phyloP scores from a whole-genome alignment of 1,140 invertebrate genomes.

The Drosophila sturtevanti region DNA sequence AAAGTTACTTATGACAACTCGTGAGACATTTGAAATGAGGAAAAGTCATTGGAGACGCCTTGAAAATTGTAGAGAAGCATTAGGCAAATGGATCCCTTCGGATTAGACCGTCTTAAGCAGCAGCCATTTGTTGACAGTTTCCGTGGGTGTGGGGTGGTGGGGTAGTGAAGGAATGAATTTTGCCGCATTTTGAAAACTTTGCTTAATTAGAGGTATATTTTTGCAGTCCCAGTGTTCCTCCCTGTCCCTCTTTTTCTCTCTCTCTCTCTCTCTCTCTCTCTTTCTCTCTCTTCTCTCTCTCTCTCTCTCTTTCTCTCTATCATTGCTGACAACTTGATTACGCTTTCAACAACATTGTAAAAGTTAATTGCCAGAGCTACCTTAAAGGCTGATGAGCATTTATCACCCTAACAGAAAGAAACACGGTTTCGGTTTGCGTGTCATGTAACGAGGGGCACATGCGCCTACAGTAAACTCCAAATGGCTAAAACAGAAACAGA shows the following conservation, averaged over 20 bases:
- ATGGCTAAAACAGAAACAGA: conserved; percentile 27
- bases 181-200: conserved; percentile 47
- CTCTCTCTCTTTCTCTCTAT: conserved; percentile 17
- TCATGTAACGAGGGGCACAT: conserved; percentile 35
- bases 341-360: conserved; percentile 79
- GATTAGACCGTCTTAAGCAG: conserved; percentile 48
- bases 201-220: conserved; percentile 74
- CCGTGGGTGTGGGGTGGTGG: conserved; percentile 29
- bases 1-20: conserved; percentile 74
- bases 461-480: conserved; percentile 1
- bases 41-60: conserved; percentile 24
- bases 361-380: conserved; percentile 74
- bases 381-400: conserved; percentile 79
- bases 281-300: background rate
- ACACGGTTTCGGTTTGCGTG: conserved; percentile 47
- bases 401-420: conserved; percentile 58
- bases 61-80: conserved; percentile 63
- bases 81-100: conserved; percentile 75
- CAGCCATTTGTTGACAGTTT: conserved; percentile 60
- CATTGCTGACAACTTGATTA: conserved; percentile 74
- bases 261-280: conserved; percentile 15
- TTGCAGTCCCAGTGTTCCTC: conserved; percentile 38
- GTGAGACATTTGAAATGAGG: conserved; percentile 74
- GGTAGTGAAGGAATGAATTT: conserved; percentile 47
- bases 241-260: background rate